Evolutionary conservation across 2,113 vertebrate species (phyloP), one percentile per base, ranked within the genome.

Genomic region (Sisor rabdophorus): DNA sequence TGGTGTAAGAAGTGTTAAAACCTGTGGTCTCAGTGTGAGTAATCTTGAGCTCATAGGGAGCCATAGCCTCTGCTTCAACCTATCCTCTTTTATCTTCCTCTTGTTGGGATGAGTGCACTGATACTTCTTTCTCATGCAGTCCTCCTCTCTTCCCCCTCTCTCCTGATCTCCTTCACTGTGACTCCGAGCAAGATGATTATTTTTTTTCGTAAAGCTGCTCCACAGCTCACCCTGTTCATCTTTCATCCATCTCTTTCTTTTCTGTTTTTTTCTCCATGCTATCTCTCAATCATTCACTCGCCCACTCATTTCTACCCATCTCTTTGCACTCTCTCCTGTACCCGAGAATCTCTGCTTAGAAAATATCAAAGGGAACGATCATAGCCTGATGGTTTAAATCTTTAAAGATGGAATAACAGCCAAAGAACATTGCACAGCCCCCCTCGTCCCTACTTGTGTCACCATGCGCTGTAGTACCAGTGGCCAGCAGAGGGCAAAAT

Each of bases 351-450:
- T 93, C 85, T 94, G 94, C 95, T 95, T 94, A 94, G 93, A 94
- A 94, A 94, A 96, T 95, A 96, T 98, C 95, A 99, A 99, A 99
- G 93, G 92, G 91, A 92, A 93, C 93, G 92, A 94, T 94, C 94
- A 93, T 93, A 96, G 95, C 94, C 95, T 92, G 88, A 95, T 95
- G 95, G 94, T 95, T 97, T 99, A 96, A 97, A 99, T 98, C 96
- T 97, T 98, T 98, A 96, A 98, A 97, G 95, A 96, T 93, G 94
- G 95, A 95, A 94, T 95, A 97, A 96, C 95, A 97, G 95, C 94
- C 94, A 91, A 91, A 95, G 95, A 92, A 95, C 95, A 97, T 95
- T 94, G 95, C 71, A 94, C 91, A 44, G 94, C 69, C 94, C 92
- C 93, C 93, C 89, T 89, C 32, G 53, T 78, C 81, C 81, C 65